Conservation (phyloP, 1,140 invertebrate species). For the Laupala kohalensis region DNA sequence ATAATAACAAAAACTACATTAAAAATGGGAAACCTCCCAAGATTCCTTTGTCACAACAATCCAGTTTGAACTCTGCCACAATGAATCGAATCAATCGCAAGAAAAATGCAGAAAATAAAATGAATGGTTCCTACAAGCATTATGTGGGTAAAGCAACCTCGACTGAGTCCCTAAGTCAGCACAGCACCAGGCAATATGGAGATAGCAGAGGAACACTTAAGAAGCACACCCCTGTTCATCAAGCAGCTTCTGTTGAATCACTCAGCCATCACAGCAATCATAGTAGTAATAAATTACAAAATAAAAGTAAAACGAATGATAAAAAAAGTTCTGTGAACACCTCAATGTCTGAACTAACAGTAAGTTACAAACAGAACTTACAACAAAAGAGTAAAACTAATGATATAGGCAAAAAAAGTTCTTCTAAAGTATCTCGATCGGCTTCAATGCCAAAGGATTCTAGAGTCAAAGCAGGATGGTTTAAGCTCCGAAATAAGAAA, state of each 20-base stretch:
- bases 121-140: slow-evolving; percentile 11
- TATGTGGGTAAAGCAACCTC: slow-evolving; percentile 9
- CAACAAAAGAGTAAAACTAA: background rate
- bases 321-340: slow-evolving; percentile 6
- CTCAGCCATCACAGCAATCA: slow-evolving; percentile 2
- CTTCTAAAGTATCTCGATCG: slow-evolving; percentile 38
- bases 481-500: slow-evolving; percentile 43
- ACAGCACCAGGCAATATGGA: slow-evolving; percentile 20
- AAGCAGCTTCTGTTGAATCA: slow-evolving; percentile 6
- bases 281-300: background rate
- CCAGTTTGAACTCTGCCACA: background rate
- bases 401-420: slow-evolving; percentile 29
- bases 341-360: slow-evolving; percentile 1
- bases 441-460: slow-evolving; percentile 53
- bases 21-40: slow-evolving; percentile 22
- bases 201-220: background rate
- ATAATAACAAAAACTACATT: slow-evolving; percentile 14
- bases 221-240: background rate
- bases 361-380: background rate
- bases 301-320: background rate
- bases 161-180: slow-evolving; percentile 28
- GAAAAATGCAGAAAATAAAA: background rate
- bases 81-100: slow-evolving; percentile 3
- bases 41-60: background rate
- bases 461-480: slow-evolving; percentile 55